Evolutionary conservation across 2,888 invertebrate species (phyloP).

Genomic region (Lobophora halterata): DNA sequence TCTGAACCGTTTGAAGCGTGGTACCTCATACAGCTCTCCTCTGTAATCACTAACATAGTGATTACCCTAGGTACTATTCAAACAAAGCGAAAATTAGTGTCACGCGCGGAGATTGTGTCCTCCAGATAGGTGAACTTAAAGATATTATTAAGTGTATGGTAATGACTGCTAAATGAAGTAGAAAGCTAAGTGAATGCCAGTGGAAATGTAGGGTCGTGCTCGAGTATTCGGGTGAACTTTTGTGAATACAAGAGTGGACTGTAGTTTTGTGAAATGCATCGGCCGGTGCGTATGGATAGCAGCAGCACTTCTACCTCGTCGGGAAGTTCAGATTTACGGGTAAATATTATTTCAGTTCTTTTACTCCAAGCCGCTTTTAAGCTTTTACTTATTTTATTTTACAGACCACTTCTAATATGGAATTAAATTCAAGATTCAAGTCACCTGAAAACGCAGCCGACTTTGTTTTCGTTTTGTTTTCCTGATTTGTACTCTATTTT

Average conservation of each 20-base stretch:
- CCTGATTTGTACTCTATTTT: too few species aligned
- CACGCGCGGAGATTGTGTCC: conserved; percentile 7
- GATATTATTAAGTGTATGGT: conserved; percentile 15
- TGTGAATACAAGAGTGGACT: background rate
- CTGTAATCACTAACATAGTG: too few species aligned
- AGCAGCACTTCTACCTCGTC: conserved; percentile 68
- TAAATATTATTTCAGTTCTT: conserved; percentile 49
- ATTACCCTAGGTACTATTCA: too few species aligned
- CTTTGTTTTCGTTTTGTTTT: too few species aligned
- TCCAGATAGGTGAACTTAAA: conserved; percentile 8
- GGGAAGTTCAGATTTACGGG: conserved; percentile 67
- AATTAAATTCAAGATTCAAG: too few species aligned
- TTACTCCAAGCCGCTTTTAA: too few species aligned
- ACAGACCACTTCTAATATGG: too few species aligned
- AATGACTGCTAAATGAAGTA: conserved; percentile 18
- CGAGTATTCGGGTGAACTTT: conserved; percentile 7
- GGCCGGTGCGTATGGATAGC: conserved; percentile 54
- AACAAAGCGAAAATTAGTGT: background rate
- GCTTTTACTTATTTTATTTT: too few species aligned
- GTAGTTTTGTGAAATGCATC: conserved; percentile 42
- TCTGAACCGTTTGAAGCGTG: too few species aligned
- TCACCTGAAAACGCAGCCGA: too few species aligned
- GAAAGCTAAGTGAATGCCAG: conserved; percentile 17
- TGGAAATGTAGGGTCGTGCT: conserved; percentile 10
- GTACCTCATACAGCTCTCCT: too few species aligned